Base-by-base conservation (phyloP, 2,888 invertebrate species). In the Dromius quadrimaculatus region DNA sequence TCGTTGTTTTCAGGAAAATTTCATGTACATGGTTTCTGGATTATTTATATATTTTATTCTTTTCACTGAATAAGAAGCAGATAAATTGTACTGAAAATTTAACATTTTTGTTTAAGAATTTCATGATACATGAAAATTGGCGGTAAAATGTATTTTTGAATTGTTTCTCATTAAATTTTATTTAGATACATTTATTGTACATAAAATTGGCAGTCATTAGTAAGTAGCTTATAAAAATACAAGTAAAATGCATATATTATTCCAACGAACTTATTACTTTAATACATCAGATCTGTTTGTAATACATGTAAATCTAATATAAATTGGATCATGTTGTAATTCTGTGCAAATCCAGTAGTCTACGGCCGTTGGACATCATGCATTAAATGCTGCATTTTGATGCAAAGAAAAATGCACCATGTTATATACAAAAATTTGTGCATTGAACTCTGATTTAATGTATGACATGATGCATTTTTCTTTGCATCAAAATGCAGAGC, bases 191-290 rank as follows among this genome's bases (percentile, higher is more conserved):
- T 68, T 34, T 57, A 28, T 47, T 34, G 28, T 65, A 9, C 59
- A 68, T 59, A 68, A 59, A 68, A 68, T 45, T 68, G 68, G 68
- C 68, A 68, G 68, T 68, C 57, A 66, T 66, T 66, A 66, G 66
- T 66, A 66, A 41, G 50, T 65, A 65, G 65, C 20, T 47, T 45
- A 45, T 38, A 54, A 66, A 66, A 66, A 66, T 66, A 66, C 66
- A 66, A 34, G 17, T 59, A 59, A 47, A 36, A 59, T 54, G 50
- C 50, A 54, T 23, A 54, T 50, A 50, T 50, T 50, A 15, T 43
- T 43, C 13, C 11, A 9, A 54, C 23, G 11, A 36, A 28, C 11
- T 54, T 13, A 54, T 19, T 23, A 28, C 11, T 22, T 47, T 22
- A 47, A 54, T 54, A 54, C 50, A 11, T 15, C 41, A 54, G 47